A percentile compares a stretch with the other conserved stretches of the same genome.
Evolutionary conservation across 2,797 vertebrate genomes (phyloP).

Genomic region (Oryzias dopingdopingensis): DNA sequence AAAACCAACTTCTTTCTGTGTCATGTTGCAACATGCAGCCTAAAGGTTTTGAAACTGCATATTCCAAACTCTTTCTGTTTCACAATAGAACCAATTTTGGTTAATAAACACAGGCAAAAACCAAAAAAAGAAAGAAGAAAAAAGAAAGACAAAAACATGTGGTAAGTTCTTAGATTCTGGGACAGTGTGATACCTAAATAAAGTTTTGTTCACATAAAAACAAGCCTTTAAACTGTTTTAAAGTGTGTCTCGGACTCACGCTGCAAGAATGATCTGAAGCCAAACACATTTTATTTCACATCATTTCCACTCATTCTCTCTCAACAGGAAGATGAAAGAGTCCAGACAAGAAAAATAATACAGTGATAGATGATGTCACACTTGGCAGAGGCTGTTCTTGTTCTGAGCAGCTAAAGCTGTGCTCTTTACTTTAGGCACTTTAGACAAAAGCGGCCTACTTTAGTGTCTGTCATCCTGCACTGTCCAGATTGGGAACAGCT

Average conservation of each 20-base stretch:
- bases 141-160: background rate
- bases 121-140: background rate
- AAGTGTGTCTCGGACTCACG: background rate
- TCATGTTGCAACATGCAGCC: slow-evolving; percentile 1
- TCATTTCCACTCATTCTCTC: slow-evolving; percentile 3
- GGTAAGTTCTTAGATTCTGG: background rate
- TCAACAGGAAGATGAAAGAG: slow-evolving; percentile 19
- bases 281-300: slow-evolving; percentile 20
- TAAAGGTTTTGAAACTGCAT: background rate
- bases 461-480: too few relatives aligned
- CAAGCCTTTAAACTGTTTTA: background rate
- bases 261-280: background rate
- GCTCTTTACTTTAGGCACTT: background rate
- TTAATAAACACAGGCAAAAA: background rate
- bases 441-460: background rate
- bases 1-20: background rate
- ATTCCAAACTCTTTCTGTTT: background rate
- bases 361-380: slow-evolving; percentile 23
- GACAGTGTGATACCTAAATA: background rate
- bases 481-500: too few relatives aligned
- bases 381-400: slow-evolving; percentile 20
- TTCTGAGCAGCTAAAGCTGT: slow-evolving; percentile 6
- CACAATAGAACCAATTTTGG: background rate
- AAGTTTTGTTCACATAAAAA: background rate
- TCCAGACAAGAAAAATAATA: slow-evolving; percentile 20